A percentile compares a stretch with the other conserved stretches of the same genome.
These are phyloP conservation scores for Abramis brama DNA, from an alignment of 2,113 vertebrate genomes.

Conservation along the genomic window DNA sequence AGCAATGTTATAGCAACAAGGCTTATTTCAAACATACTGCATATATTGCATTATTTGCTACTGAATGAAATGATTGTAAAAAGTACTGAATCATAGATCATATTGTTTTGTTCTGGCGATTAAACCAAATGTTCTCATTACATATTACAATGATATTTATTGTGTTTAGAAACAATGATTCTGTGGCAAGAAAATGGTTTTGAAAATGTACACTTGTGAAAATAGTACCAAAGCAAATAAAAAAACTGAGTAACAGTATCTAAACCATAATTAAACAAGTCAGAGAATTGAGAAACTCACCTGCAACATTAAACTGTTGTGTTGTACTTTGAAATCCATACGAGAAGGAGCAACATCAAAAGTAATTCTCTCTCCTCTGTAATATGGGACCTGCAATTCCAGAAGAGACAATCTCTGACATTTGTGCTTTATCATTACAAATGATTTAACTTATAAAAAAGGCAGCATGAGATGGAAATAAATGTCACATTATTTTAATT, in stretches of 20 bases:
- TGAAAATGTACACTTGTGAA: no score
- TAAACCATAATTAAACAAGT: background rate
- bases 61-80: no score
- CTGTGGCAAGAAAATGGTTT: no score
- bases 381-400: conserved; percentile 87
- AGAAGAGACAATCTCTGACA: background rate
- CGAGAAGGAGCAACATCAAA: conserved; percentile 95
- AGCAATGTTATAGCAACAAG: no score
- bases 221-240: no score
- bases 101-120: no score
- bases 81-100: no score
- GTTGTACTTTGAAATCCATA: conserved; percentile 89
- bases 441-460: background rate
- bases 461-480: background rate
- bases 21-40: no score
- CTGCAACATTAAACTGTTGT: conserved; percentile 91
- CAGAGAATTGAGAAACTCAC: conserved; percentile 67
- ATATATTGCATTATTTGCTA: no score
- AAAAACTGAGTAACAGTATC: background rate
- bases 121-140: no score
- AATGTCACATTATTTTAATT: background rate
- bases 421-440: background rate
- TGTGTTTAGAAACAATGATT: no score
- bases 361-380: conserved; percentile 95
- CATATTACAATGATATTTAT: no score